Base-by-base conservation (phyloP, 2,113 vertebrate genomes). In the Puntigrus tetrazona region DNA sequence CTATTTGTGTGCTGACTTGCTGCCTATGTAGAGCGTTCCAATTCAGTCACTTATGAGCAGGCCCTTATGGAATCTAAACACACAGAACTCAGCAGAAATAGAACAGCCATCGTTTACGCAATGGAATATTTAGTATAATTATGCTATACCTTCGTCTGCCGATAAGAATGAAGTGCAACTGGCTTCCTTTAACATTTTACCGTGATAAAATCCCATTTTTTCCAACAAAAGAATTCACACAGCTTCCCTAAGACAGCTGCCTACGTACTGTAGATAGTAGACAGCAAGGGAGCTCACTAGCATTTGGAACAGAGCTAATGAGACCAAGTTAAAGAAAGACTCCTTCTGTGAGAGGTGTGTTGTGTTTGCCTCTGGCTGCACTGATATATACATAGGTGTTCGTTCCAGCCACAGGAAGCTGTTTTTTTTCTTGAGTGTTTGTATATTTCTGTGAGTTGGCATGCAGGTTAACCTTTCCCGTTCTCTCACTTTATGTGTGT, bases 291-390 rank as follows among this genome's bases (percentile, higher is more conserved):
- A 55, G 20, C 47, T 52, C 47, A 52, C 52, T 52, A 72, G 69
- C 22, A 7, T 55, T 50, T 36, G 29, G 16, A 36, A 77, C 18
- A 25, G 6, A 78, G 52, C 52, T 78, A 78, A 78, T 61, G 10
- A 59, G 59, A 83, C 69, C 13, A 65, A 84, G 84, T 70, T 29
- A 78, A 47, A 14, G 43, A 78, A n/a, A 63, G 13, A 83, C 27
- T 80, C 16, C 79, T 77, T 75, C 41, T 43, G 78, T 73, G 76
- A 84, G 27, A 87, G 73, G 22, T 20, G 29, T 38, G 73, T 50
- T 80, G 55, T 25, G 36, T 52, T 34, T 55, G 31, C 29, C 38
- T 79, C 57, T 45, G 77, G 55, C 22, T 29, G 22, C 41, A 65
- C 38, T 41, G 22, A 78, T 78, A 43, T 57, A 77, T 50, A 75